Evolutionary conservation across 2,888 invertebrate species (phyloP).

Genomic region (Plebejus anna): DNA sequence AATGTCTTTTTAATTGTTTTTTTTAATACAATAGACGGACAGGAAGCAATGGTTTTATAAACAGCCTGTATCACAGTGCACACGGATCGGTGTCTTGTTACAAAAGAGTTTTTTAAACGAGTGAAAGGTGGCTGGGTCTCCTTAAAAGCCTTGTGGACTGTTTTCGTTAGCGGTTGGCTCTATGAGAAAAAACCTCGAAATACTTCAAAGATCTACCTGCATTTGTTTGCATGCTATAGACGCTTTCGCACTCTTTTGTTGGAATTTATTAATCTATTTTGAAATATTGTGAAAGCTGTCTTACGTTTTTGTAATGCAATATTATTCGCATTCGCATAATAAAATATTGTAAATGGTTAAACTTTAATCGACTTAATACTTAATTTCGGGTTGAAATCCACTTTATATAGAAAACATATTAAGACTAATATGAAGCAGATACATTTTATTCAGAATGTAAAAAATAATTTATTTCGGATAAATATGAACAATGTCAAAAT

Average conservation of each 20-base stretch:
- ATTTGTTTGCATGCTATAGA: slow-evolving; percentile 24
- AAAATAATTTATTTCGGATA: too few relatives aligned
- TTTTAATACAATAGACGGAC: slow-evolving; percentile 31
- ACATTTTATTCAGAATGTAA: too few relatives aligned
- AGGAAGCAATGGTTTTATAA: slow-evolving; percentile 16
- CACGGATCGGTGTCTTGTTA: slow-evolving; percentile 69
- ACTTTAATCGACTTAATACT: neutral
- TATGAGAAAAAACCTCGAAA: slow-evolving; percentile 45
- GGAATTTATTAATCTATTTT: slow-evolving; percentile 20
- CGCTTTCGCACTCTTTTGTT: slow-evolving; percentile 11
- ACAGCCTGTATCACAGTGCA: slow-evolving; percentile 53
- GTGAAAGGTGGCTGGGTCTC: slow-evolving; percentile 71
- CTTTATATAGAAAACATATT: too few relatives aligned
- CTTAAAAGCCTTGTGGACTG: slow-evolving; percentile 71
- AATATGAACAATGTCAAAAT: too few relatives aligned
- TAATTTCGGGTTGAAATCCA: too few relatives aligned
- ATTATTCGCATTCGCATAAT: neutral
- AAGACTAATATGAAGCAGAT: too few relatives aligned
- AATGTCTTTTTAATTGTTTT: slow-evolving; percentile 44
- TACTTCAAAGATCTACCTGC: slow-evolving; percentile 29
- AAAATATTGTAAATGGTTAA: neutral
- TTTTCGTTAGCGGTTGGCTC: slow-evolving; percentile 61
- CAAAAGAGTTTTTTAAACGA: slow-evolving; percentile 58
- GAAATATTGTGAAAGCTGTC: slow-evolving; percentile 11
- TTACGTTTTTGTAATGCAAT: neutral